Conservation (phyloP, 2,113 vertebrate genomes). For the Furnarius figulus region DNA sequence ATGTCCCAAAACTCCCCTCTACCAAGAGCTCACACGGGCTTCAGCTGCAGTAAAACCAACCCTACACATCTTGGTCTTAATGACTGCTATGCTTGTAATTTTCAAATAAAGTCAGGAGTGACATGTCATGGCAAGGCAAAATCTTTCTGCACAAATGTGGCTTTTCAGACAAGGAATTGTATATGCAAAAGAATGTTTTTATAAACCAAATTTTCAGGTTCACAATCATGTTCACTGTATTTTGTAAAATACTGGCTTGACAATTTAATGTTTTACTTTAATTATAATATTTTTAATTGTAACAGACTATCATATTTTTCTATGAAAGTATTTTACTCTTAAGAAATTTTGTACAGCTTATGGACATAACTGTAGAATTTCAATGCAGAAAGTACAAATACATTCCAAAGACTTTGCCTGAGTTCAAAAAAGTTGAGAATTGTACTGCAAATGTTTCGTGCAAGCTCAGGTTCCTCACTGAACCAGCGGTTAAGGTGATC, state of each 20-base stretch:
- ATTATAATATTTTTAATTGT: neutral
- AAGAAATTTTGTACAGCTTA: neutral
- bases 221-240: neutral
- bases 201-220: neutral
- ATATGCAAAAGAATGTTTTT: neutral
- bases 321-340: neutral
- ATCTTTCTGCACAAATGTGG: neutral
- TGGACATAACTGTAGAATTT: neutral
- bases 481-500: neutral
- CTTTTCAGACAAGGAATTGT: neutral
- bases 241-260: neutral
- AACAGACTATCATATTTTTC: neutral
- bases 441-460: neutral
- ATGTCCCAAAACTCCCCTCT: conserved; percentile 64
- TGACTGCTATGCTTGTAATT: neutral
- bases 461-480: neutral
- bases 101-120: conserved; percentile 45
- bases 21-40: neutral
- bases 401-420: neutral
- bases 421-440: neutral
- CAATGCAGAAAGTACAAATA: neutral
- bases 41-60: conserved; percentile 62
- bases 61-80: conserved; percentile 23
- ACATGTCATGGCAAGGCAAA: neutral
- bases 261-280: neutral